Evolutionary conservation across 2,888 invertebrate genomes (phyloP).

Genomic region (Calliopum simillimum): DNA sequence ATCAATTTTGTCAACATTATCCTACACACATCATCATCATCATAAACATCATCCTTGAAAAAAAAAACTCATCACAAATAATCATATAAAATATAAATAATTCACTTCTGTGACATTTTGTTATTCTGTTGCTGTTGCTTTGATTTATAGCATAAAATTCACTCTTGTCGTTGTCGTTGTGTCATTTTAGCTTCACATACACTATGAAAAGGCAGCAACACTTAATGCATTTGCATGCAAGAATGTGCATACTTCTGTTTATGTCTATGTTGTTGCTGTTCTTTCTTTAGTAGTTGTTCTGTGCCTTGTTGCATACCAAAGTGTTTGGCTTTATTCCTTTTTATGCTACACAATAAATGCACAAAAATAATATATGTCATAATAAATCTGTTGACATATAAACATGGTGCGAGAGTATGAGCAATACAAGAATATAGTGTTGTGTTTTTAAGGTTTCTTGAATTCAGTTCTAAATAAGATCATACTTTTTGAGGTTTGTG

Average conservation of each 20-base stretch:
- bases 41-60: background rate
- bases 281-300: background rate
- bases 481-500: too few species aligned
- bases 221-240: background rate
- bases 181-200: too few species aligned
- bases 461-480: too few species aligned
- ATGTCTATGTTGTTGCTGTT: background rate
- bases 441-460: too few species aligned
- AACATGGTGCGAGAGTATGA: too few species aligned
- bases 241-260: background rate
- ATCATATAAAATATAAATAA: slow-evolving; percentile 26
- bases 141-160: slow-evolving; percentile 23
- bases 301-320: background rate
- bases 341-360: slow-evolving; percentile 17
- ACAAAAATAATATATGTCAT: slow-evolving; percentile 9
- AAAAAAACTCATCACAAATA: background rate
- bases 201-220: too few species aligned
- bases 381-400: slow-evolving; percentile 17
- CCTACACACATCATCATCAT: background rate
- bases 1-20: background rate
- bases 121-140: slow-evolving; percentile 11
- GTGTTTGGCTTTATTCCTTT: slow-evolving; percentile 21
- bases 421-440: too few species aligned
- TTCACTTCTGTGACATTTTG: slow-evolving; percentile 30
- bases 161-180: too few species aligned